Percentiles rank a stretch among this genome's conserved stretches.
Evolutionary conservation across 2,888 invertebrate species (phyloP).

Genomic region (Tryphoninae sp.): DNA sequence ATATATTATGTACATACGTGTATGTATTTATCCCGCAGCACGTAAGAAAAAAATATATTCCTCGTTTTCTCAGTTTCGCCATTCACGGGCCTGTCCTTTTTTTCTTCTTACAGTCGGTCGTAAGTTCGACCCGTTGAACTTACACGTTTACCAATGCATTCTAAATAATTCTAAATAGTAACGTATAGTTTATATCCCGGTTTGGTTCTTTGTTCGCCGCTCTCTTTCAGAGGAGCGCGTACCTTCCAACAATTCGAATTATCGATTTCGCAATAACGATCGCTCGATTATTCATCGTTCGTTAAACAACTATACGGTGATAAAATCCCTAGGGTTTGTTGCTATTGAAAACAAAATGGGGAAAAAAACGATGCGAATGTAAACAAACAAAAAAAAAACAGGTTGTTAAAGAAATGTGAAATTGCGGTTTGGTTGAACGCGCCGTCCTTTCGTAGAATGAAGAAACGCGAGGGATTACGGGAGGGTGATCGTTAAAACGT

Average conservation of each 20-base stretch:
- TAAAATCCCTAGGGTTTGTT: neutral
- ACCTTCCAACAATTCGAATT: constrained; percentile 38
- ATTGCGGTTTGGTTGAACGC: constrained; percentile 22
- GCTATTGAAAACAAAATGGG: neutral
- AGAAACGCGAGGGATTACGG: neutral
- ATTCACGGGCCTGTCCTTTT: constrained; percentile 27
- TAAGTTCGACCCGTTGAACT: constrained; percentile 48
- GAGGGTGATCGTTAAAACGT: constrained; percentile 42
- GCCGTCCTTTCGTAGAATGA: neutral
- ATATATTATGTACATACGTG: neutral
- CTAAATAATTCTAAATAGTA: neutral
- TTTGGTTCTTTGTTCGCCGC: constrained; percentile 2
- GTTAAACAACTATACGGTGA: constrained; percentile 21
- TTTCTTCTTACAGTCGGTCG: neutral
- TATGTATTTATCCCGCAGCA: constrained; percentile 8
- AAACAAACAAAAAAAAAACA: neutral
- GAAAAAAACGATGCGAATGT: neutral
- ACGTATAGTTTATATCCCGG: constrained; percentile 3
- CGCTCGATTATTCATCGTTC: constrained; percentile 52
- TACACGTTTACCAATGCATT: neutral
- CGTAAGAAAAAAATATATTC: constrained; percentile 18
- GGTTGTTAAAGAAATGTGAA: constrained; percentile 1
- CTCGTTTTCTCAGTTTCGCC: constrained; percentile 50
- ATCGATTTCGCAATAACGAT: constrained; percentile 51
- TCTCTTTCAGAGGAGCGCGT: constrained; percentile 4